Evolutionary conservation across 2,797 vertebrate species (phyloP).

Genomic region (Hybognathus amarus): DNA sequence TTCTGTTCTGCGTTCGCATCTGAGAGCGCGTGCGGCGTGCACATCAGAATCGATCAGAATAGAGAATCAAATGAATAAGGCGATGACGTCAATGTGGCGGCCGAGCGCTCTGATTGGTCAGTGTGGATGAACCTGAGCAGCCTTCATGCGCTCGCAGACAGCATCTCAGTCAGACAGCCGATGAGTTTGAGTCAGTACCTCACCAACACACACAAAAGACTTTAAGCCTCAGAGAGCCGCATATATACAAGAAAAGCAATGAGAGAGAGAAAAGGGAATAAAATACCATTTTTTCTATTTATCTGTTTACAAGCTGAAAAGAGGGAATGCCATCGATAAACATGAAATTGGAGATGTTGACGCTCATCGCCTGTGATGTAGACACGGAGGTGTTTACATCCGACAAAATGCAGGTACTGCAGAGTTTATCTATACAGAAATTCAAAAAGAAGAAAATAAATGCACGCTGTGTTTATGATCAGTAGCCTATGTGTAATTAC

Average conservation of each 20-base stretch:
- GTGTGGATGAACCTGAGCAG: constrained; percentile 33
- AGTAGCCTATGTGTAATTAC: constrained; percentile 27
- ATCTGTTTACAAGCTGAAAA: constrained; percentile 42
- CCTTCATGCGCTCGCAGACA: constrained; percentile 47
- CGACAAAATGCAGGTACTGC: constrained; percentile 83
- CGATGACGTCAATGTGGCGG: constrained; percentile 78
- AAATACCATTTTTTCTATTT: constrained; percentile 51
- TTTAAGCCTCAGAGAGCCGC: background rate
- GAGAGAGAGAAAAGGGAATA: constrained; percentile 32
- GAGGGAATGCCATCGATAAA: constrained; percentile 85
- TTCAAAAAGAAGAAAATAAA: background rate
- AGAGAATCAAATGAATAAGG: constrained; percentile 62
- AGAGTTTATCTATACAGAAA: constrained; percentile 18
- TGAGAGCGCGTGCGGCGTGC: constrained; percentile 26
- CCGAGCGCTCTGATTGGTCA: constrained; percentile 57
- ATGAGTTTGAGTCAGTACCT: constrained; percentile 48
- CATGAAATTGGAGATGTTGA: constrained; percentile 87
- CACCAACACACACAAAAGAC: constrained; percentile 3
- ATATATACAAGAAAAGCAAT: too few relatives aligned
- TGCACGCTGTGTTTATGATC: constrained; percentile 39
- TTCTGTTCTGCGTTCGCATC: constrained; percentile 14
- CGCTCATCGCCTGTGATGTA: constrained; percentile 85
- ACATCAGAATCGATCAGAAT: constrained; percentile 9
- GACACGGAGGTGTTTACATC: constrained; percentile 83
- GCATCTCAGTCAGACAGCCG: constrained; percentile 29